Percentiles rank a stretch among this genome's conserved stretches.
Evolutionary conservation across 2,113 vertebrate species (phyloP).

Genomic region (Scomber colias): DNA sequence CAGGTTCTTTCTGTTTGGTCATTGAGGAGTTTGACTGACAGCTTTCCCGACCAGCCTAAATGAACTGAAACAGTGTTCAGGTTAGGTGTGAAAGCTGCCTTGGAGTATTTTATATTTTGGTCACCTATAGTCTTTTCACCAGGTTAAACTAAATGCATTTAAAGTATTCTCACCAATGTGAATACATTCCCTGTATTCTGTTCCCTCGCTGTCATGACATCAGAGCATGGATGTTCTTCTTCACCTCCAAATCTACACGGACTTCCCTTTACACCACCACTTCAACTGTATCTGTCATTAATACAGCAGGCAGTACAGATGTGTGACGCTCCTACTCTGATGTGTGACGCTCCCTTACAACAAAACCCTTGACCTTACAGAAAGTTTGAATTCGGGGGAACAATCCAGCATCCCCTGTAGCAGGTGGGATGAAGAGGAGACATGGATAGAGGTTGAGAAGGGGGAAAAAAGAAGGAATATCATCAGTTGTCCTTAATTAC

Average conservation of each 20-base stretch:
- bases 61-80: too few species aligned
- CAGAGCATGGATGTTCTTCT: too few species aligned
- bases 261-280: neutral
- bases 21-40: too few species aligned
- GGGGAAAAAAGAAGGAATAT: neutral
- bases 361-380: conserved; percentile 37
- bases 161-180: too few species aligned
- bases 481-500: conserved; percentile 33
- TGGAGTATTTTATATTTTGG: too few species aligned
- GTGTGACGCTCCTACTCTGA: neutral
- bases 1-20: too few species aligned
- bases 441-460: neutral
- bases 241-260: neutral
- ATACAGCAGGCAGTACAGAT: conserved; percentile 2
- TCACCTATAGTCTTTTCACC: too few species aligned
- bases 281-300: conserved; percentile 11
- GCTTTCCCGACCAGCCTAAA: too few species aligned
- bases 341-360: neutral
- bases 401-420: neutral
- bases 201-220: too few species aligned
- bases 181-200: too few species aligned
- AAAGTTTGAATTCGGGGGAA: neutral
- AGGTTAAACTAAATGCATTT: too few species aligned
- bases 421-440: conserved; percentile 1
- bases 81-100: too few species aligned